phyloP scores from a whole-genome alignment of 2,113 vertebrate genomes.

The Bolborhynchus lineola region DNA sequence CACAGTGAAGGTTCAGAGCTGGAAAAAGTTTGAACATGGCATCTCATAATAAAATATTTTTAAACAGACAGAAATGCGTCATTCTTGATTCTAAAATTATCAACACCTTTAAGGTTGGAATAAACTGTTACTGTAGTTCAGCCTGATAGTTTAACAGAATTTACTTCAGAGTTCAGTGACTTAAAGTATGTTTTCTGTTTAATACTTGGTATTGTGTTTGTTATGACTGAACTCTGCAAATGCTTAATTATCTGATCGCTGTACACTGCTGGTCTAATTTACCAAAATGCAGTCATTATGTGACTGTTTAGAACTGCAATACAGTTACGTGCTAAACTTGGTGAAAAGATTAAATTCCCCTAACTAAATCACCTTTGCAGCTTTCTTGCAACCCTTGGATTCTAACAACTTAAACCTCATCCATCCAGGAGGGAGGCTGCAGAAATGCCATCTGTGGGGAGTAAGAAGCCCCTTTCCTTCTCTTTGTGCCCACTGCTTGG shows the following conservation, averaged over 20 bases:
- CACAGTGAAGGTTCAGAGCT: background rate
- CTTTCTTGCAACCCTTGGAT: background rate
- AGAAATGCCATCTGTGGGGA: fast-evolving
- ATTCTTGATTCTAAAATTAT: background rate
- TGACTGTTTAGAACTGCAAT: background rate
- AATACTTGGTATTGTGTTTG: background rate
- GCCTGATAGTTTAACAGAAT: background rate
- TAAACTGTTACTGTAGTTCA: background rate
- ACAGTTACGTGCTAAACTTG: fast-evolving
- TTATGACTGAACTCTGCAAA: background rate
- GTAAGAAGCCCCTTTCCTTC: background rate
- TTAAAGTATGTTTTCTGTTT: background rate
- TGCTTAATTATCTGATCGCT: background rate
- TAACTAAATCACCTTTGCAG: no score
- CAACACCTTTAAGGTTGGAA: background rate
- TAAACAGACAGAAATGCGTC: background rate
- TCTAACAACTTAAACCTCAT: no score
- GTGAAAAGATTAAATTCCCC: background rate
- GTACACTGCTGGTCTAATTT: background rate
- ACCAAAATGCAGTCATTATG: background rate
- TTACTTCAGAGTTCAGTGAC: background rate
- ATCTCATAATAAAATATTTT: slow-evolving; percentile 42
- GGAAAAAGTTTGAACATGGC: background rate
- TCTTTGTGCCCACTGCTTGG: background rate
- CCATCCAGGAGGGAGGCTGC: background rate